Evolutionary conservation across 1,140 invertebrate genomes (phyloP).

Genomic region (Myzus persicae): DNA sequence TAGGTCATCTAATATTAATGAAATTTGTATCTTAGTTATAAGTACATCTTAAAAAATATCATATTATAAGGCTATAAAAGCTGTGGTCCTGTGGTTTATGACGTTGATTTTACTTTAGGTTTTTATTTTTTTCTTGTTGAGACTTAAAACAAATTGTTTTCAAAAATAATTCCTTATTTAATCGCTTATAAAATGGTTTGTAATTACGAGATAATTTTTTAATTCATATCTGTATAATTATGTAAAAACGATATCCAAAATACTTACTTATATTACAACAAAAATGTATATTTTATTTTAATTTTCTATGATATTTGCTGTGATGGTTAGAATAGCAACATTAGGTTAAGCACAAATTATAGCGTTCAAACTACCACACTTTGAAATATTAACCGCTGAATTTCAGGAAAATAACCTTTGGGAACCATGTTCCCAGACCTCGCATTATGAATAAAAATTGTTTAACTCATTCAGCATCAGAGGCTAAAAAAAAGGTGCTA

Average conservation of each 20-base stretch:
- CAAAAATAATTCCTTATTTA: neutral
- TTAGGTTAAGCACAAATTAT: slow-evolving; percentile 21
- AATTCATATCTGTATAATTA: neutral
- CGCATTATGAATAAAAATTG: slow-evolving; percentile 57
- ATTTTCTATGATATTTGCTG: neutral
- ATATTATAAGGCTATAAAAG: neutral
- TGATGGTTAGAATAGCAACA: neutral
- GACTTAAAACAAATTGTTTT: neutral
- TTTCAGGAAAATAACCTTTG: slow-evolving; percentile 56
- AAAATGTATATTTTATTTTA: neutral
- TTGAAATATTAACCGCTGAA: slow-evolving; percentile 46
- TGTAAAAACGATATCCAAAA: neutral
- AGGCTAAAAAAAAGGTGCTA: neutral
- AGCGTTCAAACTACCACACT: slow-evolving; percentile 36
- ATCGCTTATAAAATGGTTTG: no score
- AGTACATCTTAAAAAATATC: no score
- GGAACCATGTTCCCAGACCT: slow-evolving; percentile 33
- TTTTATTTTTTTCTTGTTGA: neutral
- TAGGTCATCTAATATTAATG: neutral
- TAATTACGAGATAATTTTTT: neutral
- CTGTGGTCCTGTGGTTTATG: neutral
- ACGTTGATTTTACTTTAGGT: neutral
- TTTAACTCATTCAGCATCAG: neutral
- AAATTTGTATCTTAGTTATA: neutral
- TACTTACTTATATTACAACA: neutral